phyloP scores from a whole-genome alignment of 2,113 vertebrate genomes.

The Rhea pennata region DNA sequence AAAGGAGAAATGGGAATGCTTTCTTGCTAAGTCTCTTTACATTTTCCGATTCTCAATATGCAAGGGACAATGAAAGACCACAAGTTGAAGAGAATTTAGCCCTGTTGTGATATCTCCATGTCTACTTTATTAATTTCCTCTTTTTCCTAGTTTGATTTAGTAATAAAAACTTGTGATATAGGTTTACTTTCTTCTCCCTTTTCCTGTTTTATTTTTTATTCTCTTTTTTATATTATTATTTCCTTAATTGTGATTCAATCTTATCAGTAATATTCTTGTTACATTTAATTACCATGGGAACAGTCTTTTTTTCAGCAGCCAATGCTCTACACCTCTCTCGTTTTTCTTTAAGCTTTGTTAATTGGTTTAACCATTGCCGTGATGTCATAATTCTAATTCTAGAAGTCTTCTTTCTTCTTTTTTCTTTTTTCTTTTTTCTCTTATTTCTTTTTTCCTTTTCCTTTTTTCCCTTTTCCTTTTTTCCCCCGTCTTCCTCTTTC shows the following conservation, averaged over 20 bases:
- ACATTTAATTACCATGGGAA: constrained; percentile 72
- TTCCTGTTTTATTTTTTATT: constrained; percentile 59
- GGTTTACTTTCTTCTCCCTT: constrained; percentile 68
- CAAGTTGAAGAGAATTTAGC: not conserved
- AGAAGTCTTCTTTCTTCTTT: constrained; percentile 14
- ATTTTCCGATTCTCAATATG: constrained; percentile 14
- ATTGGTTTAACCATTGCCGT: constrained; percentile 74
- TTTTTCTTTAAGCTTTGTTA: constrained; percentile 68
- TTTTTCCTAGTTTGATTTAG: constrained; percentile 56
- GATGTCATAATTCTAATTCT: constrained; percentile 70
- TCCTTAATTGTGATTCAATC: constrained; percentile 75
- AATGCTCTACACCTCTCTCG: constrained; percentile 49
- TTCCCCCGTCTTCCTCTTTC: not conserved
- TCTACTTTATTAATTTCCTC: constrained; percentile 43
- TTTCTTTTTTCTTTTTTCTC: not conserved
- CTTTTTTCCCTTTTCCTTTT: not conserved
- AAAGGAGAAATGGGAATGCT: not conserved
- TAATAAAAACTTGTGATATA: constrained; percentile 65
- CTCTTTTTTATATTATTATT: constrained; percentile 65
- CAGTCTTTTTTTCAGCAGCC: constrained; percentile 58
- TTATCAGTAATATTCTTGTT: constrained; percentile 74
- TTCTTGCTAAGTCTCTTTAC: not conserved
- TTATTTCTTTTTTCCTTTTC: not conserved
- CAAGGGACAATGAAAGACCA: constrained; percentile 3
- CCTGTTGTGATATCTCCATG: constrained; percentile 51